These are phyloP conservation scores for Cephus pygmeus DNA, from an alignment of 2,888 invertebrate species.

Conservation along the genomic window DNA sequence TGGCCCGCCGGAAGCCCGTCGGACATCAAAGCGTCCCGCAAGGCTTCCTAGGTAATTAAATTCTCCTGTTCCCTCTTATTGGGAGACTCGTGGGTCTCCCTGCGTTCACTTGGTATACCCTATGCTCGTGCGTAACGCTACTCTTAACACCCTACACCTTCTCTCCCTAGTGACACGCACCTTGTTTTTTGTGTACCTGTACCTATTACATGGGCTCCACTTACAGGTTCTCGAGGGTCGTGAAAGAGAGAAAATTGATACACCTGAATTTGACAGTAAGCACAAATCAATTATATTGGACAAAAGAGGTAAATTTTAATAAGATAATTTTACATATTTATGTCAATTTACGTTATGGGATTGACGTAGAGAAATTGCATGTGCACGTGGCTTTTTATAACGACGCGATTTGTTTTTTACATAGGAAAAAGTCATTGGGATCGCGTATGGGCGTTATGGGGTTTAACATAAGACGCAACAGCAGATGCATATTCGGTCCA, in stretches of 20 bases:
- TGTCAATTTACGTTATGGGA: background rate
- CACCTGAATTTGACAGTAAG: background rate
- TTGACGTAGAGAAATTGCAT: background rate
- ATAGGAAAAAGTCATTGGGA: background rate
- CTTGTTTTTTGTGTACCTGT: background rate
- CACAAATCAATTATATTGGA: background rate
- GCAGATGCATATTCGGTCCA: background rate
- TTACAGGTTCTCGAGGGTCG: background rate
- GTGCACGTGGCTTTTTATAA: background rate
- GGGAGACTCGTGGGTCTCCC: background rate
- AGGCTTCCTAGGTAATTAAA: slow-evolving; percentile 52
- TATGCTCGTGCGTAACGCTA: background rate
- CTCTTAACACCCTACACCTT: background rate
- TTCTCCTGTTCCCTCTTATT: slow-evolving; percentile 12
- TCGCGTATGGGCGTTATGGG: background rate
- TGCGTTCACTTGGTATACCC: background rate
- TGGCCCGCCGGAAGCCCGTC: slow-evolving; percentile 52
- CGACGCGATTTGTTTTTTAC: background rate
- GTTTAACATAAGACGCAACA: background rate
- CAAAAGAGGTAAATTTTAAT: background rate
- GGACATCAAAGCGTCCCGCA: slow-evolving; percentile 59
- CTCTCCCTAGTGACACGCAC: background rate
- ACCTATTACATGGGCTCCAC: background rate
- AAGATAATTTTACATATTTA: background rate
- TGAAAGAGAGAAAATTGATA: background rate